Percentiles rank a stretch among this genome's conserved stretches.
Conservation (phyloP, 2,888 invertebrate genomes). For the Melikaiella ostensackeni region DNA sequence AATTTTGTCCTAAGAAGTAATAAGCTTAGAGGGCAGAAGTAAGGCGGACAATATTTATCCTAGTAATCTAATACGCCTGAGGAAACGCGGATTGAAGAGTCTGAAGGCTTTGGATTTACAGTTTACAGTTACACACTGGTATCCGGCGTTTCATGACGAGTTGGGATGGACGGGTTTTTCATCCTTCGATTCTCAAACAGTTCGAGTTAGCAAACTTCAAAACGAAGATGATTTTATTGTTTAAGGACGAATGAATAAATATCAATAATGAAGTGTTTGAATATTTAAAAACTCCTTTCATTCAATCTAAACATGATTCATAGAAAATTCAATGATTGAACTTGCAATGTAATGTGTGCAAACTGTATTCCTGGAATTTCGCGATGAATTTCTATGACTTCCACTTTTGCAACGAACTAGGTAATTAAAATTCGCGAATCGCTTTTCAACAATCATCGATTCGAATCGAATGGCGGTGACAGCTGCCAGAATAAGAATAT, state of each 20-base stretch:
- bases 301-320: too few relatives aligned
- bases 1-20: neutral
- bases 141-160: neutral
- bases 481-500: too few relatives aligned
- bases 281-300: neutral
- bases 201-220: neutral
- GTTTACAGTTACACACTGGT: neutral
- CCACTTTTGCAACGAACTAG: neutral
- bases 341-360: neutral
- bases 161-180: neutral
- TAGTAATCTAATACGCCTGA: slow-evolving; percentile 40
- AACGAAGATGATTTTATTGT: neutral
- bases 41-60: slow-evolving; percentile 45
- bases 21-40: neutral
- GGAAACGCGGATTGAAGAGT: slow-evolving; percentile 12
- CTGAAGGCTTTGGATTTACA: slow-evolving; percentile 32
- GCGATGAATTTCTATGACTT: neutral
- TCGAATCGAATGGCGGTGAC: too few relatives aligned
- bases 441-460: too few relatives aligned
- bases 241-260: neutral
- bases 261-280: neutral
- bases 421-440: too few relatives aligned
- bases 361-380: neutral
- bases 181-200: neutral
- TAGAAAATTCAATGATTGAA: too few relatives aligned